Conservation (phyloP, 2,797 vertebrate genomes). For the Pangasius mekongensis region DNA sequence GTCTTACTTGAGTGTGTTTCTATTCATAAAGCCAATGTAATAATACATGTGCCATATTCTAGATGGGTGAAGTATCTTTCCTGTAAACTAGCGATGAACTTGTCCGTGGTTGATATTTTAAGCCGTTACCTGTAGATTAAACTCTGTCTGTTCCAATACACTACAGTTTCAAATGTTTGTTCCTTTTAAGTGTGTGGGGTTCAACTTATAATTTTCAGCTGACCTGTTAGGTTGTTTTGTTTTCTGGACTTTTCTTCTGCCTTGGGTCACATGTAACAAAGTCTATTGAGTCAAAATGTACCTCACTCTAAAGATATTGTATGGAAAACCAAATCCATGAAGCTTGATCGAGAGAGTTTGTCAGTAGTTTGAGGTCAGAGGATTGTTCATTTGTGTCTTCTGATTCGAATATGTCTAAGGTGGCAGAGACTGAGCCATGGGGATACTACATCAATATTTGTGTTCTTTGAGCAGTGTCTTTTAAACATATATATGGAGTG, state of each 20-base stretch:
- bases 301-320: slow-evolving; percentile 38
- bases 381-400: slow-evolving; percentile 48
- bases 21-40: slow-evolving; percentile 63
- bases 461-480: slow-evolving; percentile 34
- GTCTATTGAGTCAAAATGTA: neutral
- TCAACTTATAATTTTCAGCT: slow-evolving; percentile 29
- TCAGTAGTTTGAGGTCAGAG: slow-evolving; percentile 25
- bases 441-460: slow-evolving; percentile 32
- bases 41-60: slow-evolving; percentile 74
- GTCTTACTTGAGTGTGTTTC: slow-evolving; percentile 63
- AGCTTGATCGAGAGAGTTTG: slow-evolving; percentile 56
- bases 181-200: slow-evolving; percentile 27
- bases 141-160: slow-evolving; percentile 56
- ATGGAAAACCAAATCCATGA: slow-evolving; percentile 65
- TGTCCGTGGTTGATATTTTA: slow-evolving; percentile 58
- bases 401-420: slow-evolving; percentile 35
- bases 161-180: slow-evolving; percentile 19
- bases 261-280: slow-evolving; percentile 26
- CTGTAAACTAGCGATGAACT: slow-evolving; percentile 72
- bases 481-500: slow-evolving; percentile 29
- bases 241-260: slow-evolving; percentile 38
- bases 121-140: slow-evolving; percentile 60
- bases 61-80: slow-evolving; percentile 65
- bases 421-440: slow-evolving; percentile 36
- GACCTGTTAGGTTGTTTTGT: slow-evolving; percentile 30